These are phyloP conservation scores for Protosalanx chinensis DNA, from an alignment of 2,797 vertebrate genomes.

Conservation along the genomic window DNA sequence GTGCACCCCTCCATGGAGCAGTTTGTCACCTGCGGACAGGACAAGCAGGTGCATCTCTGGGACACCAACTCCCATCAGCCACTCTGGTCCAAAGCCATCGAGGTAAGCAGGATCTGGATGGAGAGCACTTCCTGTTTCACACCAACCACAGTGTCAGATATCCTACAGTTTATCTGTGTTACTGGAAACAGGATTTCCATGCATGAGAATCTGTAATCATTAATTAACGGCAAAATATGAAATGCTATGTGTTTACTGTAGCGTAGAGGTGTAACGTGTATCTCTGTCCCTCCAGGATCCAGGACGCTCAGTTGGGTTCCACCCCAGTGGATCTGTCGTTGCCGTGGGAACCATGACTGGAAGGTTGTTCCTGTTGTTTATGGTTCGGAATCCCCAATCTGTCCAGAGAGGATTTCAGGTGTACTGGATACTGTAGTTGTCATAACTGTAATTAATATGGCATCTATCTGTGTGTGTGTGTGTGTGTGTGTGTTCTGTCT, in stretches of 20 bases:
- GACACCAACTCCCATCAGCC: slow-evolving; percentile 80
- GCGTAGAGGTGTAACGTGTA: not conserved
- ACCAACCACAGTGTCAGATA: not conserved
- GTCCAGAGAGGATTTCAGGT: not conserved
- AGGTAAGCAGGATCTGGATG: slow-evolving; percentile 63
- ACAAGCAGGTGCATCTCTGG: slow-evolving; percentile 86
- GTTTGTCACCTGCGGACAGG: slow-evolving; percentile 86
- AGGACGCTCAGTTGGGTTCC: slow-evolving; percentile 81
- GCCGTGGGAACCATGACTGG: slow-evolving; percentile 86
- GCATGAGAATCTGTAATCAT: too few relatives aligned
- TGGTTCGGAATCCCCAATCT: not conserved
- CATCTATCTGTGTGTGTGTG: not conserved
- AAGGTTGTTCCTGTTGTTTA: slow-evolving; percentile 65
- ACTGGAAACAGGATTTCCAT: too few relatives aligned
- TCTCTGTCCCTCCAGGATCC: slow-evolving; percentile 71
- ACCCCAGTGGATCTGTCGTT: slow-evolving; percentile 82
- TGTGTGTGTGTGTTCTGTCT: not conserved
- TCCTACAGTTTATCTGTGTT: too few relatives aligned
- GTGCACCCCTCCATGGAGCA: slow-evolving; percentile 80
- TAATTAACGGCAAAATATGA: too few relatives aligned
- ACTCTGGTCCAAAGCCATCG: slow-evolving; percentile 84
- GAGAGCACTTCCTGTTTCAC: not conserved
- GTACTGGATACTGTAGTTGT: not conserved
- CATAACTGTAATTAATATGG: not conserved
- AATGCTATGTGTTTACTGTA: not conserved